Conservation (phyloP, 2,113 vertebrate genomes). For the Nestor notabilis region DNA sequence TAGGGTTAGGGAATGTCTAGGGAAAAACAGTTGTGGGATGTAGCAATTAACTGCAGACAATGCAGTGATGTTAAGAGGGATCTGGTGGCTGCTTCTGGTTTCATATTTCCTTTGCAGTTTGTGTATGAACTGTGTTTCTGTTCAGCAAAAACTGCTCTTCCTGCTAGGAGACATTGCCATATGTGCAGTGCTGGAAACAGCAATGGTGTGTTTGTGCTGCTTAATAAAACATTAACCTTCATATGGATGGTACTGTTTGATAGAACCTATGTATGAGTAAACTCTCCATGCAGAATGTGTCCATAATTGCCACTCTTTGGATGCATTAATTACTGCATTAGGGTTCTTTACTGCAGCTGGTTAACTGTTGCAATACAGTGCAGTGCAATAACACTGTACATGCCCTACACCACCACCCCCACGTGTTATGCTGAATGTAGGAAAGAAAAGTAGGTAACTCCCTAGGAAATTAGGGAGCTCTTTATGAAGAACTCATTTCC, state of each 20-base stretch:
- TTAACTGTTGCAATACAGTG: neutral
- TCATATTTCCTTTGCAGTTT: constrained; percentile 10
- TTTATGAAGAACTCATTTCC: neutral
- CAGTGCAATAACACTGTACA: neutral
- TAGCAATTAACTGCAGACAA: constrained; percentile 29
- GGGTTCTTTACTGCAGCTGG: neutral
- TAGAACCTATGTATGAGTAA: neutral
- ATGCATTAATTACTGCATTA: neutral
- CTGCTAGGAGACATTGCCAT: neutral
- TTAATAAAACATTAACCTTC: neutral
- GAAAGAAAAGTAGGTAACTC: neutral
- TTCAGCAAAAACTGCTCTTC: neutral
- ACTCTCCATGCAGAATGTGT: neutral
- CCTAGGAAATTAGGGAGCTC: neutral
- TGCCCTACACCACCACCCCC: neutral
- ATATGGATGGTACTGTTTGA: rapidly evolving
- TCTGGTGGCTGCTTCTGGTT: constrained; percentile 24
- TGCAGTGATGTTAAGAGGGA: neutral
- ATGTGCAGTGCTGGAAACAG: neutral
- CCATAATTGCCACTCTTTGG: neutral
- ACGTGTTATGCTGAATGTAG: neutral
- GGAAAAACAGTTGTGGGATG: neutral
- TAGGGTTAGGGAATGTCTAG: neutral
- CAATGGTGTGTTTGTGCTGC: neutral
- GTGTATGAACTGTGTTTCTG: neutral